A percentile compares a stretch with the other conserved stretches of the same genome.
phyloP scores from a whole-genome alignment of 23 tunicate genomes.

The Botrylloides violaceus region DNA sequence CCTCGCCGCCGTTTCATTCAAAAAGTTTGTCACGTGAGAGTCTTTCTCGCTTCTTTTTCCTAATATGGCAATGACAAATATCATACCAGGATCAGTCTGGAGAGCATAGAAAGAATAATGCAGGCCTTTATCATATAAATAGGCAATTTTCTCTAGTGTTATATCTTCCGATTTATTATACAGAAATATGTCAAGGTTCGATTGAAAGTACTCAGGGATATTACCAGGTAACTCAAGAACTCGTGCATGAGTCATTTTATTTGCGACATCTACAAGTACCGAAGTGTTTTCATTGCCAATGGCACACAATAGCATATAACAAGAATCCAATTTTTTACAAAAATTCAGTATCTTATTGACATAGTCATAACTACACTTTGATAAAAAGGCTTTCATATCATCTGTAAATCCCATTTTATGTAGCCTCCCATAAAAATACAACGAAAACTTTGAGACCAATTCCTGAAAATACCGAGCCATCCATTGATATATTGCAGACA shows the following conservation, averaged over 20 bases:
- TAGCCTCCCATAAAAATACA: constrained; percentile 53
- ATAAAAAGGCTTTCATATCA: constrained; percentile 40
- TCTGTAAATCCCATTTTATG: constrained; percentile 15
- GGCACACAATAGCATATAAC: constrained; percentile 19
- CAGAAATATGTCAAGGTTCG: constrained; percentile 9
- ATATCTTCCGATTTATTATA: constrained; percentile 13
- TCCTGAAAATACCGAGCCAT: constrained; percentile 58
- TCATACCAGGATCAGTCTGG: constrained; percentile 10
- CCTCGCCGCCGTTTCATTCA: constrained; percentile 36
- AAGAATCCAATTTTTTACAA: constrained; percentile 32
- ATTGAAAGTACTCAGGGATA: not conserved
- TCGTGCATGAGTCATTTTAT: not conserved
- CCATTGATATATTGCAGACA: constrained; percentile 58
- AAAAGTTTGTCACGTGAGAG: constrained; percentile 15
- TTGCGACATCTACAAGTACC: not conserved
- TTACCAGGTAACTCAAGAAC: not conserved
- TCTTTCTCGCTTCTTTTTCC: constrained; percentile 40
- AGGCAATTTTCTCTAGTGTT: constrained; percentile 1
- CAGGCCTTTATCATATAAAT: constrained; percentile 6
- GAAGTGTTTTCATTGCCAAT: constrained; percentile 18
- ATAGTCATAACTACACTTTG: constrained; percentile 52
- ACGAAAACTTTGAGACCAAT: constrained; percentile 52
- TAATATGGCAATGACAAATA: constrained; percentile 4
- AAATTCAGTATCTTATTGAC: constrained; percentile 30
- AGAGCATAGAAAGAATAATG: not conserved